These are phyloP conservation scores for Teleiodes luculella DNA, from an alignment of 2,888 invertebrate genomes.

Conservation along the genomic window DNA sequence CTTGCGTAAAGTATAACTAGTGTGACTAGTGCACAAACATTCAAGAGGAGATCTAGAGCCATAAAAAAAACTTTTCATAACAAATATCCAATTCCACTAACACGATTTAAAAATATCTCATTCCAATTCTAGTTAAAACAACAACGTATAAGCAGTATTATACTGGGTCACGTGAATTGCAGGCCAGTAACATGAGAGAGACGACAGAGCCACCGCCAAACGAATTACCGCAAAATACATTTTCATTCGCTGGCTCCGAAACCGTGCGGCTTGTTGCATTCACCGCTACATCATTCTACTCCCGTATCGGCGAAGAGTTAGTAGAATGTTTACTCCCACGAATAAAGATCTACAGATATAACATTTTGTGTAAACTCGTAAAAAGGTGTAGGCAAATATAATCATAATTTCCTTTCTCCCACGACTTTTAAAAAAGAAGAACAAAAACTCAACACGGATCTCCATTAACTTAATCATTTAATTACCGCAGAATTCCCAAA, in stretches of 20 bases:
- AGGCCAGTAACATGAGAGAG: background rate
- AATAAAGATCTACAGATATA: background rate
- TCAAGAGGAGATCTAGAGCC: too few relatives aligned
- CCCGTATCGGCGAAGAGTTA: background rate
- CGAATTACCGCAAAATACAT: constrained; percentile 70
- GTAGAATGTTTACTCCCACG: background rate
- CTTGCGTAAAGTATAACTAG: too few relatives aligned
- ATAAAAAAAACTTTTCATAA: background rate
- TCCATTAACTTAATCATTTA: constrained; percentile 11
- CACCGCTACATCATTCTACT: constrained; percentile 7
- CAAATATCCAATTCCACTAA: background rate
- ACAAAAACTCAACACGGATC: constrained; percentile 7
- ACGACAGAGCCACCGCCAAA: constrained; percentile 6
- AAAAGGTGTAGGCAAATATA: background rate
- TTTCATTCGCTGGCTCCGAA: constrained; percentile 47
- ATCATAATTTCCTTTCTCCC: background rate
- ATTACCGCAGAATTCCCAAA: constrained; percentile 6
- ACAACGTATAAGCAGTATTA: background rate
- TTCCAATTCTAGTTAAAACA: too few relatives aligned
- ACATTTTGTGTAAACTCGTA: background rate
- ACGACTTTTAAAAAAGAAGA: background rate
- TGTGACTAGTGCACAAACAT: too few relatives aligned
- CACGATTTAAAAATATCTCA: too few relatives aligned
- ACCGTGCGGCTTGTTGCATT: constrained; percentile 21
- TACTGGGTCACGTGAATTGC: background rate